Percentiles rank a stretch among this genome's conserved stretches.
Conservation (phyloP, 2,113 vertebrate species). For the Brevimyrus niger region DNA sequence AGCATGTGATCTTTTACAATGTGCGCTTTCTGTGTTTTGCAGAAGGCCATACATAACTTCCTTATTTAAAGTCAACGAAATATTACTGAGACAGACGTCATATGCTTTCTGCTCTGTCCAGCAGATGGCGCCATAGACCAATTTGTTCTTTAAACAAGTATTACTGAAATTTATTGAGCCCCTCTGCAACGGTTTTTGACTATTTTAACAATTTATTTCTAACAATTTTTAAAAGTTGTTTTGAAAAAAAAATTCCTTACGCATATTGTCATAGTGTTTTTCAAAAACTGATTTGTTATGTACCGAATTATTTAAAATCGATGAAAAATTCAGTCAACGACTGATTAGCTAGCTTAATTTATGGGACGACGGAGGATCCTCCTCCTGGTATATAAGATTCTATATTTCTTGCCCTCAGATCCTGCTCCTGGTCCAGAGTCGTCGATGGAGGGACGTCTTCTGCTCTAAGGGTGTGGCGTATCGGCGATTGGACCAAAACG, state of each 20-base stretch:
- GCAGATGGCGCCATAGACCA: not conserved
- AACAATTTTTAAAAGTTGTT: not conserved
- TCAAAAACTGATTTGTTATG: not conserved
- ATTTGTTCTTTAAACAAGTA: not conserved
- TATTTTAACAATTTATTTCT: not conserved
- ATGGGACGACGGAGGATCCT: not conserved
- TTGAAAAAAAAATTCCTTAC: not conserved
- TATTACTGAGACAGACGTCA: not conserved
- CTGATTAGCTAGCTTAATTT: not conserved
- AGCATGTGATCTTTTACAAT: not conserved
- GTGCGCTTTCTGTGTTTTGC: not conserved
- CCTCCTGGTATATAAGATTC: not conserved
- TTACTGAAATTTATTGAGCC: not conserved
- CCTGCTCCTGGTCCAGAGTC: conserved; percentile 79
- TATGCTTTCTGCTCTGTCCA: not conserved
- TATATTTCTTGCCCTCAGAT: conserved; percentile 60
- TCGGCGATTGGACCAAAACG: conserved; percentile 87
- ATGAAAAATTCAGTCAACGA: not conserved
- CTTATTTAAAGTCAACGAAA: not conserved
- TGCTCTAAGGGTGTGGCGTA: conserved; percentile 87
- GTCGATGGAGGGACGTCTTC: conserved; percentile 82
- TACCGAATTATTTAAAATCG: not conserved
- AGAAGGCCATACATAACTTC: not conserved
- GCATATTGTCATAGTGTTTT: not conserved
- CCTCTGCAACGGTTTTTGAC: not conserved